Percentiles rank a stretch among this genome's conserved stretches.
phyloP scores from a whole-genome alignment of 1,140 invertebrate species.

The Drosophila simulans region DNA sequence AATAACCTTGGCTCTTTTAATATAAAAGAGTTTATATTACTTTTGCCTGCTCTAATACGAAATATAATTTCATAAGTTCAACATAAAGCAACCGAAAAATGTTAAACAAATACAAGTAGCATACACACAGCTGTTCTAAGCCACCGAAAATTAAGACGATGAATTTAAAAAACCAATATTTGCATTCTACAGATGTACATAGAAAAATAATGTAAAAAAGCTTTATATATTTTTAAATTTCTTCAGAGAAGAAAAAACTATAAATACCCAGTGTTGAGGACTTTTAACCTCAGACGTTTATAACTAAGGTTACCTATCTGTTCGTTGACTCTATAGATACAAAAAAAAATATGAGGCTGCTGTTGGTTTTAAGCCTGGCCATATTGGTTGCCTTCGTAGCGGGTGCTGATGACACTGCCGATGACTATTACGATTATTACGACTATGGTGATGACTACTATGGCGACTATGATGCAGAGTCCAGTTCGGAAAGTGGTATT shows the following conservation, averaged over 20 bases:
- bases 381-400: conserved; percentile 16
- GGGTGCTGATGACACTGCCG: background rate
- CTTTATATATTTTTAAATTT: conserved; percentile 2
- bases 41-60: background rate
- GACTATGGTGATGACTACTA: background rate
- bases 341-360: conserved; percentile 14
- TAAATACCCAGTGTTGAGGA: conserved; percentile 19
- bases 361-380: conserved; percentile 4
- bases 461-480: background rate
- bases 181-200: background rate
- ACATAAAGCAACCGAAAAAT: conserved; percentile 2
- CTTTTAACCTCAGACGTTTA: conserved; percentile 11
- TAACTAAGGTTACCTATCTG: background rate
- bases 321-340: conserved; percentile 1
- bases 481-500: background rate
- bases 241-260: conserved; percentile 2
- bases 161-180: conserved; percentile 12
- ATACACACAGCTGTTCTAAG: conserved; percentile 30
- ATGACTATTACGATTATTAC: background rate
- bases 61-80: background rate
- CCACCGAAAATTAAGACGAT: conserved; percentile 2
- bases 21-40: background rate
- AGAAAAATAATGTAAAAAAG: background rate
- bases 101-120: background rate
- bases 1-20: background rate